These are phyloP conservation scores for Marcusenius ussheri DNA, from an alignment of 2,113 vertebrate genomes.

Conservation along the genomic window DNA sequence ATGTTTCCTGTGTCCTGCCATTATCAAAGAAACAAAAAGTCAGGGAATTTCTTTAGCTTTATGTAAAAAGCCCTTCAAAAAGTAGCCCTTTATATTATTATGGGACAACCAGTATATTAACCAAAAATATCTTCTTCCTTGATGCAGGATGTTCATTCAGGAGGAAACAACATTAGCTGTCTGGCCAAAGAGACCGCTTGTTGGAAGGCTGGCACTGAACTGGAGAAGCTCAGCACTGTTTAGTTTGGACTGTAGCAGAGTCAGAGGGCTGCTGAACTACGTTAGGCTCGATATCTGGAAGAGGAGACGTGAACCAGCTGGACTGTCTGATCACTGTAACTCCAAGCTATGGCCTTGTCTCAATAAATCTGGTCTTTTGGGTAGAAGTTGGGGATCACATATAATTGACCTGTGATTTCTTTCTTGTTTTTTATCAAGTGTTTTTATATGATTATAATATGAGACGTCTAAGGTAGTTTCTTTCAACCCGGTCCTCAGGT, in stretches of 20 bases:
- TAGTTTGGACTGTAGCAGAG: background rate
- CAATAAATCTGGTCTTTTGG: background rate
- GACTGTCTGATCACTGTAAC: background rate
- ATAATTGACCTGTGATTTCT: background rate
- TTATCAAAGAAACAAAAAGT: background rate
- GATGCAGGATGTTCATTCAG: background rate
- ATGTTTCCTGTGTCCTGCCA: background rate
- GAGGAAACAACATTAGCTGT: background rate
- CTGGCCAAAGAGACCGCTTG: background rate
- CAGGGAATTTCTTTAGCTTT: background rate
- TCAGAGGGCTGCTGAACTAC: background rate
- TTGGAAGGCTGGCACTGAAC: background rate
- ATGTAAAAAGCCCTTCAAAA: background rate
- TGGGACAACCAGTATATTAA: background rate
- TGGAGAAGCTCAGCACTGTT: background rate
- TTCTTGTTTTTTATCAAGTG: background rate
- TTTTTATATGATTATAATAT: background rate
- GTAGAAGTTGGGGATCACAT: background rate
- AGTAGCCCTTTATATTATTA: background rate
- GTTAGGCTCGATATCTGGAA: background rate
- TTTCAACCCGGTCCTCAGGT: too few species aligned
- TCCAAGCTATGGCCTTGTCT: background rate
- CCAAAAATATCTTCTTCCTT: background rate
- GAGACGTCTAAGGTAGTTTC: background rate
- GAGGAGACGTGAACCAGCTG: background rate